Evolutionary conservation across 2,888 invertebrate species (phyloP), one percentile per base, ranked within the genome.

Genomic region (Nephrotoma flavescens): DNA sequence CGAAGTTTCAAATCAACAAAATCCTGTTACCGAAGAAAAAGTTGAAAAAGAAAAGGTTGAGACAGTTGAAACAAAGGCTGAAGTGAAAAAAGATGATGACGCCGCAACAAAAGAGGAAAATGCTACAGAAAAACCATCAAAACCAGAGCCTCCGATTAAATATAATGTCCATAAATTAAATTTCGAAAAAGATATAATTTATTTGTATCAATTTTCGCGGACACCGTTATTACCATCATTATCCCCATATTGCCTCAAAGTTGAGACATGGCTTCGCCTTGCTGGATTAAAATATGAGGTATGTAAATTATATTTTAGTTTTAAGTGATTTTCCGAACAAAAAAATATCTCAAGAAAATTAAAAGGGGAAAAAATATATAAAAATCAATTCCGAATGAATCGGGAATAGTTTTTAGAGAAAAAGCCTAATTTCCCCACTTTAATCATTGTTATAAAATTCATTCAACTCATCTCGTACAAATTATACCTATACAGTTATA

Each of bases 261-360:
- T 98, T 89, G 98, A 98, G 93, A 97, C 98, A 90, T 98, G 97
- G 97, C 94, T 98, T 89, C 94, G 98, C 91, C 94, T 98, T 90
- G 95, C 96, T 90, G 97, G 96, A 91, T 94, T 98, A 91, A 97
- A 96, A 93, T 98, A 98, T 92, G 97, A 98, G 97, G 98, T 98
- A 44, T 12, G 71, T 52, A 7, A 31, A 31, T 31, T 52, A 5
- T 4, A 71, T 11, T 71, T 9, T 31, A 31, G 4, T 9, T 71
- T n/a, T 71, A 71, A 15, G 31, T 31, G 19, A 71, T 71, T 31
- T 71, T 7, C 71, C 47, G 47, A 11, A 11, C 47, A 47, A 11
- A 47, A 47, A 4, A 47, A 12, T 31, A 31, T 31, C 31, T 44
- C 44, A 0, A 11, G 44, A 44, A 44, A 4, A 52, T 52, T 52